Conservation (phyloP, 1,140 invertebrate species). For the Formica exsecta region DNA sequence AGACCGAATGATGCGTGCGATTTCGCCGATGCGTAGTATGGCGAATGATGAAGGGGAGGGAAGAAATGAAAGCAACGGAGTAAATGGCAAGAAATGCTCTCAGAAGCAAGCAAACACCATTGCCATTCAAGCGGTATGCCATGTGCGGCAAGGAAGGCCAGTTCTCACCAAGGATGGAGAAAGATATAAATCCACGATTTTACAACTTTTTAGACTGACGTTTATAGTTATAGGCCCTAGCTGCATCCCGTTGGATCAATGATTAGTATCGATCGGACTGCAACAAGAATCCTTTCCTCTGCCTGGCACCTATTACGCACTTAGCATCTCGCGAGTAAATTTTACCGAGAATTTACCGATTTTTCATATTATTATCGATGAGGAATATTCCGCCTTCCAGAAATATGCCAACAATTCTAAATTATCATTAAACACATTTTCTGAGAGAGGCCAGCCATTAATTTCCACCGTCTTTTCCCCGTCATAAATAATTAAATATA, state of each 20-base stretch:
- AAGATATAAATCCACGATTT: conserved; percentile 72
- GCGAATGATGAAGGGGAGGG: not conserved
- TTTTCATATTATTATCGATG: not conserved
- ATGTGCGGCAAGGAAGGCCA: conserved; percentile 11
- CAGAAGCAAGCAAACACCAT: conserved; percentile 16
- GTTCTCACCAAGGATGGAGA: conserved; percentile 31
- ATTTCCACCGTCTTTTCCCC: too few species aligned
- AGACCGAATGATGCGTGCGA: not conserved
- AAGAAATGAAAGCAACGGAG: conserved; percentile 36
- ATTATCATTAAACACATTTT: not conserved
- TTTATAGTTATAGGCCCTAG: conserved; percentile 64
- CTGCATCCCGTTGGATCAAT: conserved; percentile 72
- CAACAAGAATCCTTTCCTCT: conserved; percentile 54
- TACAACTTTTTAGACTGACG: conserved; percentile 68
- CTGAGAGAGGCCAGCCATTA: not conserved
- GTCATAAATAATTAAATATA: not conserved
- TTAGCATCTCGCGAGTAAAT: conserved; percentile 43
- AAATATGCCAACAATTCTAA: conserved; percentile 28
- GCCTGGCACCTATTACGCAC: conserved; percentile 73
- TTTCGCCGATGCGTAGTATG: conserved; percentile 18
- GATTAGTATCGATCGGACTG: conserved; percentile 72
- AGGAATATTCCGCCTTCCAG: not conserved
- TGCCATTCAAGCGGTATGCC: conserved; percentile 42
- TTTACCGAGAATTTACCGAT: conserved; percentile 20
- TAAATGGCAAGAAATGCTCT: conserved; percentile 22